A percentile compares a stretch with the other conserved stretches of the same genome.
These are phyloP conservation scores for Lysandra bellargus DNA, from an alignment of 2,888 invertebrate species.

Conservation along the genomic window DNA sequence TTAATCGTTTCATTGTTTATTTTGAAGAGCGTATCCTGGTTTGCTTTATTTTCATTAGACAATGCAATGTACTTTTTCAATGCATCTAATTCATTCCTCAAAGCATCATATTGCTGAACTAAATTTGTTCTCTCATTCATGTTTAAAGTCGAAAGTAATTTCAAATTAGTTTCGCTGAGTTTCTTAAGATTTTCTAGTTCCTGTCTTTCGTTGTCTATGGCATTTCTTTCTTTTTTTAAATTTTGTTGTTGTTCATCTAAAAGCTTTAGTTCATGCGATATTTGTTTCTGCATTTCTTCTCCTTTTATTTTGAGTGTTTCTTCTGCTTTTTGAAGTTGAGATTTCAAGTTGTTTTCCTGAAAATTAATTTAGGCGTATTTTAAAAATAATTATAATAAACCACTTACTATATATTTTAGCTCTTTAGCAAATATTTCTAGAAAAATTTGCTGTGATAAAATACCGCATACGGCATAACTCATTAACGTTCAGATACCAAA, in stretches of 20 bases:
- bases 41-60: background rate
- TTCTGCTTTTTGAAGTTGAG: constrained; percentile 60
- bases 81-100: constrained; percentile 56
- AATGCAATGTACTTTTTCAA: constrained; percentile 56
- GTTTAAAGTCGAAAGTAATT: constrained; percentile 33
- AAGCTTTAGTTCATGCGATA: constrained; percentile 57
- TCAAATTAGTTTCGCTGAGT: constrained; percentile 40
- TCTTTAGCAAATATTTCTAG: background rate
- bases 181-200: constrained; percentile 50
- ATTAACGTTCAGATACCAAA: background rate
- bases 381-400: background rate
- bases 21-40: background rate
- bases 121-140: constrained; percentile 47
- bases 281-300: constrained; percentile 64
- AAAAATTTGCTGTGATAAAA: background rate
- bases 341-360: constrained; percentile 63
- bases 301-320: constrained; percentile 54
- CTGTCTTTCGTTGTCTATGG: constrained; percentile 54
- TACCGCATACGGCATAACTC: background rate
- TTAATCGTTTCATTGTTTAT: constrained; percentile 53
- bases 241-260: constrained; percentile 56
- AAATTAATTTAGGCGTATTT: constrained; percentile 10
- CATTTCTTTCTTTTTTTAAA: constrained; percentile 61
- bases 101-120: constrained; percentile 51
- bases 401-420: background rate